Percentiles rank a stretch among this genome's conserved stretches.
phyloP scores from a whole-genome alignment of 1,140 invertebrate species.

The Drosophila rufa region DNA sequence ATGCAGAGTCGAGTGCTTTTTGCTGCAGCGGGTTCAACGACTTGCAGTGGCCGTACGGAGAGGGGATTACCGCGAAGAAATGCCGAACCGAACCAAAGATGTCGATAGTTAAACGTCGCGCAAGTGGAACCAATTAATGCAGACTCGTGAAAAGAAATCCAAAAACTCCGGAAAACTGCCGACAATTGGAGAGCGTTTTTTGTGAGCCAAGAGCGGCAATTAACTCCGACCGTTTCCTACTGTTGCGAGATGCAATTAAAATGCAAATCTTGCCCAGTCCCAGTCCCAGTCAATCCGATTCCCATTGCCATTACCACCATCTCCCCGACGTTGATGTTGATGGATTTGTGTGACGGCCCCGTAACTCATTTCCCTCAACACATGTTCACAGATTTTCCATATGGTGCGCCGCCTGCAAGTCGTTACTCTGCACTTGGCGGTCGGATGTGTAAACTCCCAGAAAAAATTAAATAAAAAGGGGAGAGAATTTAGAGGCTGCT shows the following conservation, averaged over 20 bases:
- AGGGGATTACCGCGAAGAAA: constrained; percentile 31
- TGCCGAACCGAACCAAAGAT: constrained; percentile 51
- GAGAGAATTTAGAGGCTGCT: constrained; percentile 20
- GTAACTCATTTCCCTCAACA: constrained; percentile 50
- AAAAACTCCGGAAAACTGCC: constrained; percentile 48
- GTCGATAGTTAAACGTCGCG: constrained; percentile 70
- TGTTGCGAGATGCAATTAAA: constrained; percentile 42
- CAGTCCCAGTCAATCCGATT: constrained; percentile 9
- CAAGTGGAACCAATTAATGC: constrained; percentile 81
- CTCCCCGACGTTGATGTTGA: constrained; percentile 57
- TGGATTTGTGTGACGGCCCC: constrained; percentile 48
- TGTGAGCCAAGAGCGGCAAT: constrained; percentile 34
- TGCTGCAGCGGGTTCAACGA: constrained; percentile 48
- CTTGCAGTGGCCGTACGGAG: constrained; percentile 23
- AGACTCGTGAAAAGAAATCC: constrained; percentile 43
- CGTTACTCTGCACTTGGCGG: constrained; percentile 57
- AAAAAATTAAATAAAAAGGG: constrained; percentile 1
- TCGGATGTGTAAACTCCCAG: constrained; percentile 6
- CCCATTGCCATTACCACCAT: constrained; percentile 33
- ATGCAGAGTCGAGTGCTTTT: constrained; percentile 55
- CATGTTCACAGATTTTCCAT: constrained; percentile 72
- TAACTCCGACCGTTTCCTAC: constrained; percentile 37
- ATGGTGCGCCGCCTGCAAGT: constrained; percentile 45
- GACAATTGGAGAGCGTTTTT: constrained; percentile 48
- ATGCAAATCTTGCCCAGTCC: constrained; percentile 30